phyloP scores from a whole-genome alignment of 2,888 invertebrate species.

The Hemicrepidius hirtus region DNA sequence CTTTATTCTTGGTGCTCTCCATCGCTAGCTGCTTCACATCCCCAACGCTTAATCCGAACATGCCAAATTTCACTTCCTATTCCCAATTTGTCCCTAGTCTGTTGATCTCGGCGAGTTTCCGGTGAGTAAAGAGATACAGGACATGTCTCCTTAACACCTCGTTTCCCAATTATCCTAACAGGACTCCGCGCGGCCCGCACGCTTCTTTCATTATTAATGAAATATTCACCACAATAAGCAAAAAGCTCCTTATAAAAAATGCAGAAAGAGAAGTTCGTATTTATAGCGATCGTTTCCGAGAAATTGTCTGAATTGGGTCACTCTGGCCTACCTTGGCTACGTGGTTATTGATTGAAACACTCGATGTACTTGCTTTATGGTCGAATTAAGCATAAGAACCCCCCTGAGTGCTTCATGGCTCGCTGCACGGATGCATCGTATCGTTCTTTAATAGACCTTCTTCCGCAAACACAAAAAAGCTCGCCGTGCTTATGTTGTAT shows the following conservation, averaged over 20 bases:
- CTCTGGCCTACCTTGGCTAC: slow-evolving; percentile 48
- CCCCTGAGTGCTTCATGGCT: slow-evolving; percentile 38
- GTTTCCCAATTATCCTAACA: slow-evolving; percentile 32
- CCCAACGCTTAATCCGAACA: slow-evolving; percentile 23
- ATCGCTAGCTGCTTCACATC: background rate
- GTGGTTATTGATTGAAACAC: slow-evolving; percentile 53
- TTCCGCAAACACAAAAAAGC: slow-evolving; percentile 37
- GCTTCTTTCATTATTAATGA: slow-evolving; percentile 34
- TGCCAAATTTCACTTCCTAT: slow-evolving; percentile 34
- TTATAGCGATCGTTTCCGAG: slow-evolving; percentile 49
- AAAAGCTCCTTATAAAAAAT: slow-evolving; percentile 48
- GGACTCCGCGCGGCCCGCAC: background rate
- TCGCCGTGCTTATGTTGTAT: slow-evolving; percentile 26
- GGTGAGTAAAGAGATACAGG: slow-evolving; percentile 32
- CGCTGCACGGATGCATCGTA: slow-evolving; percentile 43
- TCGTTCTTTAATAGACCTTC: slow-evolving; percentile 40
- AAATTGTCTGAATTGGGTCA: slow-evolving; percentile 52
- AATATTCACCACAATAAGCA: slow-evolving; percentile 46
- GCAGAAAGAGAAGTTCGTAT: slow-evolving; percentile 41
- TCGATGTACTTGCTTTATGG: slow-evolving; percentile 52
- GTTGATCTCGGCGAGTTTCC: slow-evolving; percentile 34
- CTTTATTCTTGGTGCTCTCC: slow-evolving; percentile 27
- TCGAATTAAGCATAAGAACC: slow-evolving; percentile 50
- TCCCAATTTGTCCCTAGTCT: slow-evolving; percentile 30
- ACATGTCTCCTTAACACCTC: slow-evolving; percentile 35